phyloP scores from a whole-genome alignment of 2,888 invertebrate genomes.

The Pedicia rivosa region DNA sequence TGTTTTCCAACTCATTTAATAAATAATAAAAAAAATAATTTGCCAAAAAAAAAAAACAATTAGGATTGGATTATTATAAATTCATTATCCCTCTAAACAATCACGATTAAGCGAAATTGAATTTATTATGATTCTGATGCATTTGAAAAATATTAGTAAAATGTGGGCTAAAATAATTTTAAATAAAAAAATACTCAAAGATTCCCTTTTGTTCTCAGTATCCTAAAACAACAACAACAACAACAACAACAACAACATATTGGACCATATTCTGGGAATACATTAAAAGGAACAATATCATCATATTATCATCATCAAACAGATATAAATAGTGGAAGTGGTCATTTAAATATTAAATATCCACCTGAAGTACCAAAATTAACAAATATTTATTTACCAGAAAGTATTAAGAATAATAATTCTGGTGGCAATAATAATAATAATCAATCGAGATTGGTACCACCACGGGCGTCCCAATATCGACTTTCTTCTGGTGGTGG shows the following conservation, averaged over 20 bases:
- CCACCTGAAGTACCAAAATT: constrained; percentile 31
- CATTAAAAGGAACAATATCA: constrained; percentile 33
- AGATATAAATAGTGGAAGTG: constrained; percentile 11
- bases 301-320: constrained; percentile 9
- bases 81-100: too few species aligned
- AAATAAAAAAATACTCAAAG: too few species aligned
- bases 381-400: constrained; percentile 30
- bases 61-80: too few species aligned
- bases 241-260: constrained; percentile 16
- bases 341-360: constrained; percentile 26
- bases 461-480: constrained; percentile 9
- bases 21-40: too few species aligned
- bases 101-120: too few species aligned
- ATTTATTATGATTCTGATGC: too few species aligned
- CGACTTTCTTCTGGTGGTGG: constrained; percentile 7
- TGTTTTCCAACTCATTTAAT: too few species aligned
- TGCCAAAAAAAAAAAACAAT: too few species aligned
- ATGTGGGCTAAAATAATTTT: too few species aligned
- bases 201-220: too few species aligned
- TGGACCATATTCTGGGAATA: constrained; percentile 53
- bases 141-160: too few species aligned
- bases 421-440: background rate
- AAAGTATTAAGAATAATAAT: constrained; percentile 22
- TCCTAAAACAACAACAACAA: constrained; percentile 9
- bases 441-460: constrained; percentile 11